Evolutionary conservation across 2,888 invertebrate genomes (phyloP), one percentile per base, ranked within the genome.

Genomic region (Agrochola lychnidis): DNA sequence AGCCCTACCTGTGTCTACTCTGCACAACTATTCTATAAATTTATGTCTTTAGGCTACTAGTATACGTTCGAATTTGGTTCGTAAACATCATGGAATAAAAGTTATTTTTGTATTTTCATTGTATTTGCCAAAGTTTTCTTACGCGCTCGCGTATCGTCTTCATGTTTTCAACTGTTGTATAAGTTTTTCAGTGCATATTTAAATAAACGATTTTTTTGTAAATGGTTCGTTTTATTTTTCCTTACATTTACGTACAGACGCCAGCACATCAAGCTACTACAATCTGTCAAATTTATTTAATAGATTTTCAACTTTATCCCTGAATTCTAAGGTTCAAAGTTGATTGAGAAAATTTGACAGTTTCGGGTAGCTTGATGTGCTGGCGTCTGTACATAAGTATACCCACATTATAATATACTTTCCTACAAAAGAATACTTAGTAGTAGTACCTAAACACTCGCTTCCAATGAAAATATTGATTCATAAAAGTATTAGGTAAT

Each of bases 101-200:
- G 85, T 93, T 93, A 94, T 94, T 93, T 94, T 94, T 94, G 87
- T 93, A 94, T 87, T 91, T 89, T 91, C 89, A 91, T 85, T 91
- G 89, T 90, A 89, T 88, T 91, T 91, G 90, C 93, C 92, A 94
- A 93, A 93, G 93, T 92, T 89, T 57, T 70, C 73, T 62, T 83
- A 87, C 90, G 88, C 90, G 87, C 81, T 86, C 82, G 87, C 81
- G 88, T 88, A 88, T 88, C 78, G 84, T 86, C 79, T 86, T 79
- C 87, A 89, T 89, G 81, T 86, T 89, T 89, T 91, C 91, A 89
- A 88, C 90, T 91, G 94, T 94, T 94, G 94, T 95, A 93, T 94
- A 95, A 94, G 95, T 95, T 94, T 94, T 94, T 95, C 95, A 93
- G 92, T 95, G 92, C 93, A 94, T 95, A 95, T 96, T 94, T 95